These are phyloP conservation scores for Rhopilema esculentum DNA, from an alignment of 30 jellyfish, hydroid and myxozoan species.

Conservation along the genomic window DNA sequence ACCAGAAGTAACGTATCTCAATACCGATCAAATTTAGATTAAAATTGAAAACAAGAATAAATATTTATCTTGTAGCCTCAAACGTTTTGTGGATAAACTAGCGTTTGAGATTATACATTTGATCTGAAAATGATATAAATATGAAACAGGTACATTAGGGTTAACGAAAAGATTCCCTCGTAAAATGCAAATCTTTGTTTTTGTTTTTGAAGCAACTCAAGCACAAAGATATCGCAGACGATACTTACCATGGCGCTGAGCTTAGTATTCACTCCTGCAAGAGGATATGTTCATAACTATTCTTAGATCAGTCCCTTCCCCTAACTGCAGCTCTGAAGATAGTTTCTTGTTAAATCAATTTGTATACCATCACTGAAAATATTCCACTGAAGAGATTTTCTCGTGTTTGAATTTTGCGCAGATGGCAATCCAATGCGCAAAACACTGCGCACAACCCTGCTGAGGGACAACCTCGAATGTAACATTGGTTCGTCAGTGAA, in stretches of 20 bases:
- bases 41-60: too few species aligned
- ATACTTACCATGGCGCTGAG: neutral
- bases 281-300: neutral
- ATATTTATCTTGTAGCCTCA: too few species aligned
- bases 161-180: too few species aligned
- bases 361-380: neutral
- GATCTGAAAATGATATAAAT: too few species aligned
- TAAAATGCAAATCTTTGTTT: too few species aligned
- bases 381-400: neutral
- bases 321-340: neutral
- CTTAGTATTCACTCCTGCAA: neutral
- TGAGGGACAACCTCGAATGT: neutral
- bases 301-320: neutral
- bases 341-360: neutral
- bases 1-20: too few species aligned
- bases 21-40: too few species aligned
- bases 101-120: too few species aligned
- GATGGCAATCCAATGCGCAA: constrained; percentile 31
- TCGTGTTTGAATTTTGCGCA: constrained; percentile 39
- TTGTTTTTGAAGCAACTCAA: neutral
- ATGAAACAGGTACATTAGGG: too few species aligned
- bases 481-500: too few species aligned
- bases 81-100: too few species aligned
- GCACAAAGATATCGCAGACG: neutral
- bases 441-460: constrained; percentile 5